Base-by-base conservation (phyloP, 2,113 vertebrate genomes). In the Sturnus vulgaris region DNA sequence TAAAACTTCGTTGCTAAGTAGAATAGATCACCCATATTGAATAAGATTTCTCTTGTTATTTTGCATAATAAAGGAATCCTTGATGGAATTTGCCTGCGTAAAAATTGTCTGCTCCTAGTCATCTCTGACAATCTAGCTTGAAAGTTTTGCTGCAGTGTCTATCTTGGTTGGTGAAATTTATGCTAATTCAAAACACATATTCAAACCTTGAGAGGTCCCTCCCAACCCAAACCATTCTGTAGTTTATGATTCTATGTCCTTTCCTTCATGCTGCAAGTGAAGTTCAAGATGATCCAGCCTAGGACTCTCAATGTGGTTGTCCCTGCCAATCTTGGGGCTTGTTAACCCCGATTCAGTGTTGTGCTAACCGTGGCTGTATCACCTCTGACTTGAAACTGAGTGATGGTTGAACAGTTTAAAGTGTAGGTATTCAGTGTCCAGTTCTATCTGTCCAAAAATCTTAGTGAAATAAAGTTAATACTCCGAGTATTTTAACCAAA, bases 261-360 rank as follows among this genome's bases (percentile, higher is more conserved):
- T 72, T 64, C 7, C 9, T 15, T 65, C 17, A 27, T 5, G 5
- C 40, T 55, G 22, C 3, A 19, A 0, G 0, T 18, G 22, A 80
- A 31, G 5, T 40, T 68, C 44, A 64, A 50, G 19, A 5, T 15
- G 21, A n/a, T 71, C 9, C 10, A 59, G 14, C 31, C 25, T 46
- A 49, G 28, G 16, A 40, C 5, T 25, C 15, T 66, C 3, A 25
- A 22, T 10, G 5, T 35, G 33, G 8, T 56, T 3, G 2, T 78
- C 6, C 14, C 40, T 88, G 39, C 9, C 16, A 12, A 8, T 56
- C 8, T 2, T 53, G 15, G 15, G 4, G 7, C 5, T 66, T 83
- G 18, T 11, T 66, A 49, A 39, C 39, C 39, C 39, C 13, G 20
- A 59, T 49, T 35, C 7, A 25, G 11, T 24, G 21, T 14, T 55